Conservation (phyloP, 2,888 invertebrate species). For the Dascillus cervinus region DNA sequence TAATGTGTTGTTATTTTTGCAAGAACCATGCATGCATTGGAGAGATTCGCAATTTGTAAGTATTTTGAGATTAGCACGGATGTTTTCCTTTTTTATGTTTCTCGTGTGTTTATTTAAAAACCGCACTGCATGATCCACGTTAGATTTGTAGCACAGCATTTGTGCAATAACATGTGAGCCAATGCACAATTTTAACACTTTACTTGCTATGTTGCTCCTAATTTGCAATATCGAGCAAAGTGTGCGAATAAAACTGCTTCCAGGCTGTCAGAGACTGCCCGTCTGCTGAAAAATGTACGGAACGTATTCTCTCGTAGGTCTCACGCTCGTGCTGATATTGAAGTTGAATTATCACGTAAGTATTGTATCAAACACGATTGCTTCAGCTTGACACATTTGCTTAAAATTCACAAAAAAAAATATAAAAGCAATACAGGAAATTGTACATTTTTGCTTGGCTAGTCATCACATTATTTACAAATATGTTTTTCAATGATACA, state of each 20-base stretch:
- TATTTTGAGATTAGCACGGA: slow-evolving; percentile 39
- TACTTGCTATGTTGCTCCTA: slow-evolving; percentile 9
- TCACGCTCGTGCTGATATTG: slow-evolving; percentile 71
- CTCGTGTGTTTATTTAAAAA: too few relatives aligned
- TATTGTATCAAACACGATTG: too few relatives aligned
- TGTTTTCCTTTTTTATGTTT: neutral
- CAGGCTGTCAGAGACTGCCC: slow-evolving; percentile 96
- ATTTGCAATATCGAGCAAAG: slow-evolving; percentile 21
- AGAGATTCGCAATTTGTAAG: slow-evolving; percentile 86
- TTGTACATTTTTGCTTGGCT: too few relatives aligned
- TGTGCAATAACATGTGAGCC: neutral
- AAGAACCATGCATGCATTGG: slow-evolving; percentile 85
- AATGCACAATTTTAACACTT: slow-evolving; percentile 29
- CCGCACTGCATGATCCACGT: too few relatives aligned
- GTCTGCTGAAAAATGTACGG: slow-evolving; percentile 89
- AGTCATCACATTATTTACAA: too few relatives aligned
- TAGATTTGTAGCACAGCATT: too few relatives aligned
- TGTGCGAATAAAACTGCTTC: slow-evolving; percentile 36
- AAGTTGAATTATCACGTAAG: slow-evolving; percentile 92
- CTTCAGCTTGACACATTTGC: too few relatives aligned
- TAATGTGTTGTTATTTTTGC: slow-evolving; percentile 41
- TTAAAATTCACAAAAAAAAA: too few relatives aligned
- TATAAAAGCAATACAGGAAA: too few relatives aligned
- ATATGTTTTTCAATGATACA: too few relatives aligned
- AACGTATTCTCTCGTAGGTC: slow-evolving; percentile 81